These are phyloP conservation scores for Heliconius hermathena DNA, from an alignment of 1,140 invertebrate genomes.

Conservation along the genomic window DNA sequence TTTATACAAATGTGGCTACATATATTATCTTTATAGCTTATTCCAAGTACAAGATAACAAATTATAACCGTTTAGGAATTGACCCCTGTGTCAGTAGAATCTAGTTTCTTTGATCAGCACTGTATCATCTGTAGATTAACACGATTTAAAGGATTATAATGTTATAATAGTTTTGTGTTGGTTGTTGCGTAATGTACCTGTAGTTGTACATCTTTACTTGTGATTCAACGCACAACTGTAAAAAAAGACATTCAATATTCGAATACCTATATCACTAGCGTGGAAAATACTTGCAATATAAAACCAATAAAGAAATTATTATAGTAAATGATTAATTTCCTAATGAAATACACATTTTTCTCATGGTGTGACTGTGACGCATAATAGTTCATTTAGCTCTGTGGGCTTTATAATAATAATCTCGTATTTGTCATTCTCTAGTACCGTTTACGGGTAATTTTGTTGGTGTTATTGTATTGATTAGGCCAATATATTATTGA, in stretches of 20 bases:
- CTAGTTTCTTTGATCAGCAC: not conserved
- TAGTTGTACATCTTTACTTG: not conserved
- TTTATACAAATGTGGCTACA: not conserved
- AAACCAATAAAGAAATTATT: not conserved
- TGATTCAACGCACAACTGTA: not conserved
- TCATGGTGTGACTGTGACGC: not conserved
- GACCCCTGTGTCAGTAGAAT: not conserved
- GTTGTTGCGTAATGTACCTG: not conserved
- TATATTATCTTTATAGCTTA: not conserved
- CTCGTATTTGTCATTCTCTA: not conserved
- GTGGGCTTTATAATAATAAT: not conserved
- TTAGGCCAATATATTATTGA: not conserved
- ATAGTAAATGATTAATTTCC: not conserved
- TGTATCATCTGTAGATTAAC: not conserved
- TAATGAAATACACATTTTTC: not conserved
- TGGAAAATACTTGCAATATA: not conserved
- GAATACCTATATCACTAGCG: not conserved
- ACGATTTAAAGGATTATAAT: not conserved
- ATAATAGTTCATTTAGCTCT: not conserved
- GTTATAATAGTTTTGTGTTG: not conserved
- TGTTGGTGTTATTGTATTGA: not conserved
- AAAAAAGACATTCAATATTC: not conserved
- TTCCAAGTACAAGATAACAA: not conserved
- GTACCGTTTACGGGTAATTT: not conserved
- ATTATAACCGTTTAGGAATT: conserved; percentile 3